These are phyloP conservation scores for Syngnathoides biaculeatus DNA, from an alignment of 2,113 vertebrate genomes.

Conservation along the genomic window DNA sequence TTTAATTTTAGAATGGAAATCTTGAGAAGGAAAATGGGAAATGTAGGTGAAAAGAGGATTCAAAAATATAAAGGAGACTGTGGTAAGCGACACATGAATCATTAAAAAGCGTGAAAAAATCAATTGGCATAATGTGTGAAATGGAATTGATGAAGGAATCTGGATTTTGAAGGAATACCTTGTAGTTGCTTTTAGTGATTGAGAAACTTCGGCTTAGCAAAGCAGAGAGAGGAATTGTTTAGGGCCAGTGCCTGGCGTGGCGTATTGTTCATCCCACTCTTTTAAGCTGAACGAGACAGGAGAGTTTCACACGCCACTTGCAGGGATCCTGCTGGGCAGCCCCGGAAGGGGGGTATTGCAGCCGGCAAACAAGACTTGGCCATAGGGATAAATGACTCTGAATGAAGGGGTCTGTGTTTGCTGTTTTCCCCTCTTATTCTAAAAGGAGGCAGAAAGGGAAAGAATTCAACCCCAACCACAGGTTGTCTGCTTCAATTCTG, in stretches of 20 bases:
- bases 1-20: constrained; percentile 26
- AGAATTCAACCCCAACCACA: constrained; percentile 68
- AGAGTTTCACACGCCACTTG: constrained; percentile 75
- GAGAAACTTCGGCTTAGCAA: constrained; percentile 41
- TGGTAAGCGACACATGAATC: not conserved
- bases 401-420: constrained; percentile 71
- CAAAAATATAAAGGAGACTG: not conserved
- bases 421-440: constrained; percentile 52
- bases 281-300: constrained; percentile 68
- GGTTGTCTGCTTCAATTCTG: constrained; percentile 65
- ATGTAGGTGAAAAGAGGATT: not conserved
- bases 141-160: constrained; percentile 29
- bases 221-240: constrained; percentile 61
- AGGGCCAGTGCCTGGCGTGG: constrained; percentile 60
- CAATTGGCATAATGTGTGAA: constrained; percentile 7
- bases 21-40: constrained; percentile 6
- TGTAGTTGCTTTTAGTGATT: constrained; percentile 45
- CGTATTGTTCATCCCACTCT: constrained; percentile 72
- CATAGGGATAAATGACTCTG: constrained; percentile 68
- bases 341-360: constrained; percentile 67
- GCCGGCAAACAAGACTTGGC: constrained; percentile 62
- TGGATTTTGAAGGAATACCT: constrained; percentile 38
- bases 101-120: constrained; percentile 2
- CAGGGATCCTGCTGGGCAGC: constrained; percentile 71
- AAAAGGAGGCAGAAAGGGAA: constrained; percentile 64